Evolutionary conservation across 2,888 invertebrate species (phyloP), one percentile per base, ranked within the genome.

Genomic region (Volucella inanis): DNA sequence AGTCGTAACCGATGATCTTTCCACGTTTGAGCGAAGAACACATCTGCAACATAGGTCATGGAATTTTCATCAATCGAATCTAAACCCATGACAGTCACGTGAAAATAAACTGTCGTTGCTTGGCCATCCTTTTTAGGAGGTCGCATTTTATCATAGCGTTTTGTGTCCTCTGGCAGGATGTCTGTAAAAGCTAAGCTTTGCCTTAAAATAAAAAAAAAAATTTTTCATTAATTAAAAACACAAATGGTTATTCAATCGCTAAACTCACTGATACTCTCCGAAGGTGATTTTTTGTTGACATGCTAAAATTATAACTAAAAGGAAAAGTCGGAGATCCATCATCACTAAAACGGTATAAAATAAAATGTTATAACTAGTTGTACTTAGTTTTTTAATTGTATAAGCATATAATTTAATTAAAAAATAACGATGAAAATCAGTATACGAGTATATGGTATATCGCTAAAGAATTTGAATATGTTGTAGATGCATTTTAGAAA

Each of bases 51-150:
- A 89, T 97, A 97, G 0, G 97, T 97, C 98, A 98, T 98, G 4
- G 98, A 98, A 88, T 96, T 97, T 92, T 98, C 98, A 90, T 98
- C 98, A 87, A 98, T 98, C 49, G 98, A 98, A 92, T 98, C 98
- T 87, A 98, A 93, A 0, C 98, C 98, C 97, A 98, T 97, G 49
- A 98, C 98, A 0, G 98, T 98, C 45, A 98, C 97, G 90, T 98
- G 98, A 92, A 98, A 98, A 91, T 95, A 95, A 41, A 98, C 98
- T 8, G 95, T 95, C 1, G 98, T 98, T 0, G 98, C 96, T 89
- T 96, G 95, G 14, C 97, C 97, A 90, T 97, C 96, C 91, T 96
- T 96, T 92, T 97, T 97, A 1, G 98, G 98, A 0, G 98, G 98
- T 61, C 97, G 93, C 97, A 98, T 98, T 93, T 98, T 98, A 92